Evolutionary conservation across 2,797 vertebrate species (phyloP), one percentile per base, ranked within the genome.

Genomic region (Xiphophorus birchmanni): DNA sequence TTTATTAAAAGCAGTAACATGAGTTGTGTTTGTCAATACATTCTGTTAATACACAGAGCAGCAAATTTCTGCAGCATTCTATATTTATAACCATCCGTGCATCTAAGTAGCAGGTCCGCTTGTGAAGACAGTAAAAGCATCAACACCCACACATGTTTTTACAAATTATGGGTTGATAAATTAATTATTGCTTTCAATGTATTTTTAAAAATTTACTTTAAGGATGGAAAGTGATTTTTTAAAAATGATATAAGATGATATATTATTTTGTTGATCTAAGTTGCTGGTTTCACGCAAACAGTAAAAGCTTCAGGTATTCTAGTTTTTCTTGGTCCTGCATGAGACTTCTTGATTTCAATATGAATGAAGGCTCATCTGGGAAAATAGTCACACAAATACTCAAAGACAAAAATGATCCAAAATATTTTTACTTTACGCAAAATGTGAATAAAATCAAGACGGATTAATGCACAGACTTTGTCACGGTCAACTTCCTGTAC

Each of bases 1-100:
- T 95, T 96, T 97, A 96, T 97, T 97, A 97, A 98, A 98, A 97
- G 96, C 95, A 95, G 94, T 96, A 96, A 96, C 95, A 96, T 96
- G 96, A 97, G 96, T 96, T 95, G 96, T 96, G 96, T 97, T 97
- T 97, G 96, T 97, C 97, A 97, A 97, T 97, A 96, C 96, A 95
- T 97, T 97, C 95, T 63, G 76, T 44, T 52, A 63, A 32, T 56
- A 45, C 35, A 29, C 48, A 54, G 60, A 5, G 40, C 58, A 7
- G 48, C 93, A 93, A 94, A 94, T 94, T 44, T 75, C 40, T 29
- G 40, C 40, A 4, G 44, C 32, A 76, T 80, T 80, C 50, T 60
- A 6, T 32, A 35, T 50, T 78, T 48, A 29, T n/a, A 58, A 50
- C 47, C 60, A 73, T 47, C 52, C 17, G 5, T 15, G 50, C 82